These are phyloP conservation scores for Macrotrachela quadricornifera DNA, from an alignment of 1,140 invertebrate genomes.

Conservation along the genomic window DNA sequence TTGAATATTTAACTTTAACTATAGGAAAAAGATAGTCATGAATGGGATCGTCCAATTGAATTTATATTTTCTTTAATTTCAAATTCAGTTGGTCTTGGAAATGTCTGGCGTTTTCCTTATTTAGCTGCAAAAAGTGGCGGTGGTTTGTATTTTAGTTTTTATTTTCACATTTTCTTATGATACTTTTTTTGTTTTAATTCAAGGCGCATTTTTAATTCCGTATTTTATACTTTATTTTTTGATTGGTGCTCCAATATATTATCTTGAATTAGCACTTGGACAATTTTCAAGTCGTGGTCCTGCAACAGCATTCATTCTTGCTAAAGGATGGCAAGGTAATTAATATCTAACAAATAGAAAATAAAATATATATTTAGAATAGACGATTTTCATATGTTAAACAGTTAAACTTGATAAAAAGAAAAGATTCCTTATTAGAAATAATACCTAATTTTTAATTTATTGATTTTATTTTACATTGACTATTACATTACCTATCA, in stretches of 20 bases:
- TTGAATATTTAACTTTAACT: too few species aligned
- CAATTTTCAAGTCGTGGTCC: constrained; percentile 21
- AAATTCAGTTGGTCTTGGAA: constrained; percentile 38
- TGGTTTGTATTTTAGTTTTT: constrained; percentile 32
- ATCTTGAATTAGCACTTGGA: constrained; percentile 77
- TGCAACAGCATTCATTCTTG: background rate
- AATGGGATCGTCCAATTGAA: constrained; percentile 12
- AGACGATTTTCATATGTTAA: too few species aligned
- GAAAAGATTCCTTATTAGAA: too few species aligned
- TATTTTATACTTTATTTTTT: constrained; percentile 76
- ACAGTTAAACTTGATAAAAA: too few species aligned
- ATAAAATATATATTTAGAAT: too few species aligned
- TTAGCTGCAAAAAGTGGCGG: constrained; percentile 77
- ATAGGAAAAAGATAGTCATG: constrained; percentile 9
- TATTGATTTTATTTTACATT: too few species aligned
- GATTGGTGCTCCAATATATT: constrained; percentile 72
- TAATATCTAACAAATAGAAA: too few species aligned
- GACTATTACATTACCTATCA: too few species aligned
- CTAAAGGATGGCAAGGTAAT: background rate
- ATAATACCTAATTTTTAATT: too few species aligned
- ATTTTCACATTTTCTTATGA: background rate
- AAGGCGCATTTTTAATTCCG: constrained; percentile 88
- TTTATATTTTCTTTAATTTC: constrained; percentile 7
- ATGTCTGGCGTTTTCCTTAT: constrained; percentile 81
- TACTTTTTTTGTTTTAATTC: too few species aligned